Evolutionary conservation across 2,888 invertebrate genomes (phyloP), one percentile per base, ranked within the genome.

Genomic region (Margaritifera margaritifera): DNA sequence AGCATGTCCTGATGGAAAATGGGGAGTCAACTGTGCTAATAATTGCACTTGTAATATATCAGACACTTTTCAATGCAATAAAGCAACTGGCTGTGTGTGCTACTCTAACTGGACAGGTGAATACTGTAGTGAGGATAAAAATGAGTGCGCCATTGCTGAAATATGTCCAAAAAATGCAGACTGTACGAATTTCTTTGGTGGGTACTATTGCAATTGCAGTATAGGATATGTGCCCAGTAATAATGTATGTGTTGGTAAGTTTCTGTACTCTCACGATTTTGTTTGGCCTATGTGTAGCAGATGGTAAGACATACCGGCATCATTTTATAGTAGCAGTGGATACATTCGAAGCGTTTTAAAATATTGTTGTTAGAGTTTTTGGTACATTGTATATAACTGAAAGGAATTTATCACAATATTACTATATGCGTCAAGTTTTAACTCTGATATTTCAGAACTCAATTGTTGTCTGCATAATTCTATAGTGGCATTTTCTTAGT

Each of bases 51-150:
- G 79, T 67, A 64, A 62, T 8, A 24, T 19, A 27, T 62, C 64
- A 4, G 60, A 74, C 62, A 69, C 72, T 5, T 22, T 31, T 27
- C 25, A 50, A n/a, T 77, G 77, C 64, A 65, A 71, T 60, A 19
- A 54, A n/a, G 69, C 42, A 5, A 74, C 72, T 22, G 77, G 77
- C 18, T 77, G 77, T 64, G 62, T 62, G 20, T 77, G 77, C 59
- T 61, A 58, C 11, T 24, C 66, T 22, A 80, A 80, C 3, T 83
- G 78, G 75, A 68, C 75, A 3, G 80, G 83, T 18, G 58, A 62
- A 42, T 60, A n/a, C 19, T 81, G 81, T 68, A 57, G 70, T 4
- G 60, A 68, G 11, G 81, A 80, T 71, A 64, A 72, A 61, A 59
- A 71, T n/a, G 77, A 77, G 59, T 77, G 77, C 52, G 24, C 66